Evolutionary conservation across 64 coral and sea anemone species (phyloP), one percentile per base, ranked within the genome.

Genomic region (Stylophora pistillata): DNA sequence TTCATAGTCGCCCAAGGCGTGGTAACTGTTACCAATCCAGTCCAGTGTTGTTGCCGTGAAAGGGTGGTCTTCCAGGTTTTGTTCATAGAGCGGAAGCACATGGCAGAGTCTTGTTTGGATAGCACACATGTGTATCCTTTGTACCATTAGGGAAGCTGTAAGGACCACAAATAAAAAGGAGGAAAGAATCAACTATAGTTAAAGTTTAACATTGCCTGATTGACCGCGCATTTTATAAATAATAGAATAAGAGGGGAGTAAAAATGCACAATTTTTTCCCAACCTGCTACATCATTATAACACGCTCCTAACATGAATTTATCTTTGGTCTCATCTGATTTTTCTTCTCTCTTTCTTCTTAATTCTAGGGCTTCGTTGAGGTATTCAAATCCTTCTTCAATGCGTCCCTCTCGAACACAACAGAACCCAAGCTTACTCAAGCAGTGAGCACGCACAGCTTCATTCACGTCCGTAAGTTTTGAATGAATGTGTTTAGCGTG

Each of bases 201-300:
- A 47, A 7, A 7, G 37, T 7, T 47, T 7, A 47, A 47, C 37
- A 3, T 60, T 60, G 58, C 13, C 13, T 2, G 58, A 60, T 60
- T 60, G 58, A 15, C 13, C 17, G 1, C 13, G 13, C 1, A 9
- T 60, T 60, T 15, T 2, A 13, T 15, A 0, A 60, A 60, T 18
- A 47, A 47, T 47, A 47, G 7, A 47, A 47, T 47, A 0, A 4
- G 37, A 47, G 0, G 17, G 13, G 17, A 60, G 58, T 18, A 13
- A 18, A 60, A 18, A 60, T 0, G 17, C 7, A 47, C 0, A 1
- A 0, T 15, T 60, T 60, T 18, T 60, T 18, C 13, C 17, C 13
- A 60, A 90, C 89, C 89, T 84, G 89, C 89, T 53, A 90, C 17
- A 18, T 90, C 89, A 54, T 74, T 90, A 2, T 10, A 56, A 15